phyloP scores from a whole-genome alignment of 1,140 invertebrate species.

The Drosophila lacertosa region DNA sequence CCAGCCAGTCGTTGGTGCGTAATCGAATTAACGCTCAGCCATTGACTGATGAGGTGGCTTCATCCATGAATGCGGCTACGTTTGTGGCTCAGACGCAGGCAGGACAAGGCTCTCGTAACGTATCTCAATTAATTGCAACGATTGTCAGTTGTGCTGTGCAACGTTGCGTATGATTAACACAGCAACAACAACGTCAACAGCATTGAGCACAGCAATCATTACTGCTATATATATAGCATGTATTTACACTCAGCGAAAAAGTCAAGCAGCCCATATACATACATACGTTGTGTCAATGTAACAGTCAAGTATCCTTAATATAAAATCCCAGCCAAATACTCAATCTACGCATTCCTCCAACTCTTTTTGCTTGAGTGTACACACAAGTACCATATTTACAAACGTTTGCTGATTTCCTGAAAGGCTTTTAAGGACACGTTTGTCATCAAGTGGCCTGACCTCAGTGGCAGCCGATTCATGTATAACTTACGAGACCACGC shows the following conservation, averaged over 20 bases:
- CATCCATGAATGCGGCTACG: not conserved
- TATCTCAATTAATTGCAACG: conserved; percentile 51
- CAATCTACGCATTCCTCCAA: no score
- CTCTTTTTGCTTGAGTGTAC: not conserved
- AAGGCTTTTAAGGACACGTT: conserved; percentile 4
- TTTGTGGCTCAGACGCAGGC: not conserved
- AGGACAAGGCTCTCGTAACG: not conserved
- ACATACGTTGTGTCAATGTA: no score
- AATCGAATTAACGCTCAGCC: conserved; percentile 62
- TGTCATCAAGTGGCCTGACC: conserved; percentile 13
- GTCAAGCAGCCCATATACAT: no score
- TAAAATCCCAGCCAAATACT: no score
- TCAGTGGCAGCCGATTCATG: conserved; percentile 13
- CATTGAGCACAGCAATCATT: conserved; percentile 1
- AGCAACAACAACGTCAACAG: conserved; percentile 1
- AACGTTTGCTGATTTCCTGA: not conserved
- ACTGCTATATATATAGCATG: not conserved
- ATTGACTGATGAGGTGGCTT: conserved; percentile 44
- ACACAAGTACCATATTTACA: not conserved
- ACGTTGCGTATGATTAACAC: conserved; percentile 70
- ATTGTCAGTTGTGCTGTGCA: conserved; percentile 33
- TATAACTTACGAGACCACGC: conserved; percentile 17
- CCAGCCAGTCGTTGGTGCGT: conserved; percentile 14
- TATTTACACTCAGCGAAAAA: not conserved
- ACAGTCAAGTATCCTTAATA: no score